A percentile compares a stretch with the other conserved stretches of the same genome.
These are phyloP conservation scores for Misgurnus mizolepis DNA, from an alignment of 2,113 vertebrate species.

Conservation along the genomic window DNA sequence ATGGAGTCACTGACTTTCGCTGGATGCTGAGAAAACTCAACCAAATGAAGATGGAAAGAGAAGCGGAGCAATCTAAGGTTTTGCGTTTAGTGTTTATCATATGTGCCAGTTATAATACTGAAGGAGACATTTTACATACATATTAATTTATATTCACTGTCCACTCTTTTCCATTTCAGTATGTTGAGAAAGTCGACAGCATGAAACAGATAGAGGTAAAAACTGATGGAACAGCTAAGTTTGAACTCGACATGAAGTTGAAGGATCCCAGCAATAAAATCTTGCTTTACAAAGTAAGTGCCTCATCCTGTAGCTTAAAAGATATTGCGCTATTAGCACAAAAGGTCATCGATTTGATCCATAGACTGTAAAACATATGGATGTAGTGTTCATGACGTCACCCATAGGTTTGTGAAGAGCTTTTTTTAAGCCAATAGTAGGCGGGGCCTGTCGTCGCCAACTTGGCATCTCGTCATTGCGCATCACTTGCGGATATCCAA, in stretches of 20 bases:
- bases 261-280: constrained; percentile 76
- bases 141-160: not conserved
- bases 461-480: too few relatives aligned
- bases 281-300: constrained; percentile 83
- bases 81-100: constrained; percentile 15
- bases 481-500: too few relatives aligned
- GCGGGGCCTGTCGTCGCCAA: too few relatives aligned
- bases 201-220: constrained; percentile 79
- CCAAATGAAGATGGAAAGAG: constrained; percentile 75
- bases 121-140: not conserved
- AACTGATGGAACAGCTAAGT: constrained; percentile 74
- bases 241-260: constrained; percentile 82
- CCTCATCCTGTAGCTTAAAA: constrained; percentile 24
- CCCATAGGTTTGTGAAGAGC: too few relatives aligned
- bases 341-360: too few relatives aligned
- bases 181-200: constrained; percentile 73
- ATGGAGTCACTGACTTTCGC: constrained; percentile 86
- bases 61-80: constrained; percentile 80
- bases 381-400: too few relatives aligned
- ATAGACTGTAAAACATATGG: too few relatives aligned
- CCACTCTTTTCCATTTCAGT: constrained; percentile 63
- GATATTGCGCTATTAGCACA: too few relatives aligned
- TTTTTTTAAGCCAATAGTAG: too few relatives aligned
- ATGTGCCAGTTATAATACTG: too few relatives aligned
- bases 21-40: constrained; percentile 86